phyloP scores from a whole-genome alignment of 1,140 invertebrate species.

The Aphelenchoides fujianensis region DNA sequence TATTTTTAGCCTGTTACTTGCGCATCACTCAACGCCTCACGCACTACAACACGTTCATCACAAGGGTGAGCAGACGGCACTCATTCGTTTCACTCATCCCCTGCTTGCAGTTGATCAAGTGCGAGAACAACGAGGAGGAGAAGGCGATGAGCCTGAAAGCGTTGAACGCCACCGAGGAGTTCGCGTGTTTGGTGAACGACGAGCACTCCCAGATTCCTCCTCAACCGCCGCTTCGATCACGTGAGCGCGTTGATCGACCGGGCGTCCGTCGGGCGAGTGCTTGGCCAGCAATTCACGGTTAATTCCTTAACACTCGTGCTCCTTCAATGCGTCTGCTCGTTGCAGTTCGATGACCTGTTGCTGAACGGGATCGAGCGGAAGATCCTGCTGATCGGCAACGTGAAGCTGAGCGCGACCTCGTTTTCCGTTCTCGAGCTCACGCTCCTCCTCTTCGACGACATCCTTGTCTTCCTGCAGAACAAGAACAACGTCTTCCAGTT shows the following conservation, averaged over 20 bases:
- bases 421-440: constrained; percentile 37
- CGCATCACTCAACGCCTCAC: constrained; percentile 48
- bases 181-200: constrained; percentile 39
- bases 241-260: constrained; percentile 32
- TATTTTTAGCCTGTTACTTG: too few species aligned
- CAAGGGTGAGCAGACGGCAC: constrained; percentile 34
- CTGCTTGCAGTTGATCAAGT: constrained; percentile 42
- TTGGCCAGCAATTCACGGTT: constrained; percentile 21
- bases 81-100: neutral
- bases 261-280: constrained; percentile 31
- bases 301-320: too few species aligned
- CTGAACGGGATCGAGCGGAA: constrained; percentile 25
- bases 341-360: constrained; percentile 39
- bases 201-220: constrained; percentile 36
- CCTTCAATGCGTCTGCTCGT: constrained; percentile 24
- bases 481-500: constrained; percentile 26
- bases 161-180: constrained; percentile 33
- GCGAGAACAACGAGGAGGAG: constrained; percentile 25
- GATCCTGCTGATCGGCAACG: constrained; percentile 30
- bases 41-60: constrained; percentile 47
- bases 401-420: constrained; percentile 29
- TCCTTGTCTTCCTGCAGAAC: constrained; percentile 44
- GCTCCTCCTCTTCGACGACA: constrained; percentile 43
- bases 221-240: constrained; percentile 44
- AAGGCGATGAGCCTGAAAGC: constrained; percentile 33